Evolutionary conservation across 2,888 invertebrate genomes (phyloP).

Genomic region (Altica lythri): DNA sequence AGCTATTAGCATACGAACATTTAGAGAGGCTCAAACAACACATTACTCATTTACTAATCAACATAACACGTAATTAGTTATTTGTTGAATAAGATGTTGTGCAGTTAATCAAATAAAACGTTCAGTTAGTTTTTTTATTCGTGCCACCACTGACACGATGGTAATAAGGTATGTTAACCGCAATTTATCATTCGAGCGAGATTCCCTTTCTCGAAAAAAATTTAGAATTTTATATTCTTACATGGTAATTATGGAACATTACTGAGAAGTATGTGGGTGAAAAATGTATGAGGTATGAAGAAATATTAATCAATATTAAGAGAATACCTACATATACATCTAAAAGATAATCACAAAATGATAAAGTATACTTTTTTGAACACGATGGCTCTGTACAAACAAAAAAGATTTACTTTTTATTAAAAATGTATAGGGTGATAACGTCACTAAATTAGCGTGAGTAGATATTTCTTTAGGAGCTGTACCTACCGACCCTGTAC

Average conservation of each 20-base stretch:
- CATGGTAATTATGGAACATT: neutral
- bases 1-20: conserved; percentile 43
- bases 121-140: conserved; percentile 23
- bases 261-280: no score
- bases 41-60: conserved; percentile 52
- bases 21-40: conserved; percentile 42
- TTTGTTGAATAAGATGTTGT: conserved; percentile 48
- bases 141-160: conserved; percentile 26
- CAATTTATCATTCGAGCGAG: conserved; percentile 28
- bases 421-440: no score
- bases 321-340: no score
- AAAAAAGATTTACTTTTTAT: no score
- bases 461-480: no score
- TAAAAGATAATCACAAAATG: no score
- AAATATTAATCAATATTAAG: no score
- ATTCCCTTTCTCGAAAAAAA: conserved; percentile 11
- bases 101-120: conserved; percentile 40
- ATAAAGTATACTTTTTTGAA: no score
- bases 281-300: no score
- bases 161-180: conserved; percentile 30
- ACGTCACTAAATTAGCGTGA: no score
- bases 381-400: no score
- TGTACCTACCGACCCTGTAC: no score
- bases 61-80: conserved; percentile 50
- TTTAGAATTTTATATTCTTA: neutral